Evolutionary conservation across 2,797 vertebrate genomes (phyloP).

Genomic region (Silurus aristotelis): DNA sequence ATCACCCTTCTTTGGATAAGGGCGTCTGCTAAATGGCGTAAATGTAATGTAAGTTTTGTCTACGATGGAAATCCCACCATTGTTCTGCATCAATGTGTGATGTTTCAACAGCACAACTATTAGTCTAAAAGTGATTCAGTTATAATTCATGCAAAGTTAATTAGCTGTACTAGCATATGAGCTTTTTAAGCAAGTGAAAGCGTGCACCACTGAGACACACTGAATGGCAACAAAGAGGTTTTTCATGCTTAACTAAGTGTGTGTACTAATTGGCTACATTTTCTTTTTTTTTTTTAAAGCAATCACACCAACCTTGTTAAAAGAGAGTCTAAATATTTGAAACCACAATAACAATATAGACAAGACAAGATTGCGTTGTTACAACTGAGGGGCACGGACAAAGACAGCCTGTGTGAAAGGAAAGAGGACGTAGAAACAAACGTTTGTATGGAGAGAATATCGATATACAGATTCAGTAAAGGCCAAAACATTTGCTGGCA

Average conservation of each 20-base stretch:
- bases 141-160: not conserved
- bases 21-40: no score
- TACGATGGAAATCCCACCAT: not conserved
- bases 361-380: no score
- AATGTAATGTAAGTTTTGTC: not conserved
- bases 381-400: not conserved
- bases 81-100: not conserved
- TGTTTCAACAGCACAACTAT: not conserved
- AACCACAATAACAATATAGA: not conserved
- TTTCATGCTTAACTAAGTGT: not conserved
- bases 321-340: not conserved
- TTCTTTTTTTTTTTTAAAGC: not conserved
- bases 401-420: not conserved
- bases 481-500: not conserved
- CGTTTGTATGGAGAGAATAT: slow-evolving; percentile 1
- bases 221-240: not conserved
- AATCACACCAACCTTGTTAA: not conserved
- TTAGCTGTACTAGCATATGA: not conserved
- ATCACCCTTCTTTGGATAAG: no score
- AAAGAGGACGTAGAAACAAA: not conserved
- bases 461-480: slow-evolving; percentile 12
- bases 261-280: not conserved
- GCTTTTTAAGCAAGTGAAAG: not conserved
- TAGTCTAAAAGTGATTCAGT: not conserved
- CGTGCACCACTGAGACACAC: not conserved